Percentiles rank a stretch among this genome's conserved stretches.
These are phyloP conservation scores for Hoplostethus atlanticus DNA, from an alignment of 2,797 vertebrate genomes.

Conservation along the genomic window DNA sequence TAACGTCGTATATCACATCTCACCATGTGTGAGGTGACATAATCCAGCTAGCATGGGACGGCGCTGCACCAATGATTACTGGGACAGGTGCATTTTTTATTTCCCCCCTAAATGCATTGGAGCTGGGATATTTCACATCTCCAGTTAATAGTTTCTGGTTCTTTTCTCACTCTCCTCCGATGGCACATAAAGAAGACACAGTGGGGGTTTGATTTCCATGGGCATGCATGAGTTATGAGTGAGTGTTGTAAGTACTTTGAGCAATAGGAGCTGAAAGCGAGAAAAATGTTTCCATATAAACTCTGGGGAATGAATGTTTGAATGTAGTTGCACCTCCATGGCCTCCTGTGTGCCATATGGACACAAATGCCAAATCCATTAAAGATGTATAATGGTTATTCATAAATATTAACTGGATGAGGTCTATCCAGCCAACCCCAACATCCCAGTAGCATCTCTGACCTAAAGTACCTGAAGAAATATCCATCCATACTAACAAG, in stretches of 20 bases:
- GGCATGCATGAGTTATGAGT: conserved; percentile 32
- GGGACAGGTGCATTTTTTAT: conserved; percentile 80
- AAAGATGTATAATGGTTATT: conserved; percentile 11
- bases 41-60: conserved; percentile 74
- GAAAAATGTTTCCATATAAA: conserved; percentile 18
- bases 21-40: conserved; percentile 81
- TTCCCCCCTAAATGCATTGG: conserved; percentile 48
- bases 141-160: conserved; percentile 63
- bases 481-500: background rate
- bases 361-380: background rate
- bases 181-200: conserved; percentile 61
- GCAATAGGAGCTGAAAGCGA: conserved; percentile 45
- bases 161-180: conserved; percentile 62
- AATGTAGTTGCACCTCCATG: background rate
- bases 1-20: conserved; percentile 79
- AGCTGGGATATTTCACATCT: conserved; percentile 67
- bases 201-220: conserved; percentile 45
- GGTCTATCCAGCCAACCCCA: background rate
- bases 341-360: background rate
- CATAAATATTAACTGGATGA: conserved; percentile 8
- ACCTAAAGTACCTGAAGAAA: background rate
- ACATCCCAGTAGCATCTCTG: background rate
- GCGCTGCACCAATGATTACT: conserved; percentile 64
- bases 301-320: background rate
- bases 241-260: conserved; percentile 24